These are phyloP conservation scores for Natator depressus DNA, from an alignment of 2,113 vertebrate genomes.

Conservation along the genomic window DNA sequence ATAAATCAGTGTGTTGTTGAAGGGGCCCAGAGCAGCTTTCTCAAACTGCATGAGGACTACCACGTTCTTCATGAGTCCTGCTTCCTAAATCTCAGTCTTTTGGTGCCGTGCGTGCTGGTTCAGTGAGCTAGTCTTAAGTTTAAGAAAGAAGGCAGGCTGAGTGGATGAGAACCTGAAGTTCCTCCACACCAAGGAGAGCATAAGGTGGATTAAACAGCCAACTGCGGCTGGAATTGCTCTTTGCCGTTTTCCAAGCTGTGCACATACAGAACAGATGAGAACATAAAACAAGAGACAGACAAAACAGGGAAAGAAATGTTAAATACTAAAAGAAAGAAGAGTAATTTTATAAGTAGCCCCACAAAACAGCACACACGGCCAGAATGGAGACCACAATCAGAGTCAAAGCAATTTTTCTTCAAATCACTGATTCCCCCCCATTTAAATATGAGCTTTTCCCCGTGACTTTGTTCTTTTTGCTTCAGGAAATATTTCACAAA, in stretches of 20 bases:
- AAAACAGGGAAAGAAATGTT: not conserved
- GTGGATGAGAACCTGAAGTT: not conserved
- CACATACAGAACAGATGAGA: not conserved
- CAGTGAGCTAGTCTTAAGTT: not conserved
- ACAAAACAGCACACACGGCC: too few species aligned
- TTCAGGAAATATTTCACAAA: too few species aligned
- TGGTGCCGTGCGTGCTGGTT: not conserved
- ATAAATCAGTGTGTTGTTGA: not conserved
- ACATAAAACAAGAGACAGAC: not conserved
- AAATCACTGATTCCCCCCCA: not conserved
- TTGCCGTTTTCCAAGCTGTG: not conserved
- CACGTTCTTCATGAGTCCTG: too few species aligned
- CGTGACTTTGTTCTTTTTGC: too few species aligned
- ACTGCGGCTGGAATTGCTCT: not conserved
- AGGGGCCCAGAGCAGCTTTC: not conserved
- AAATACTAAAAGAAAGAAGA: too few species aligned
- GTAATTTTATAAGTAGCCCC: too few species aligned
- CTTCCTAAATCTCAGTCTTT: not conserved
- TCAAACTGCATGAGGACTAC: too few species aligned
- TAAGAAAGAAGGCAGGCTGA: not conserved
- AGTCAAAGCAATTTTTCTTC: not conserved
- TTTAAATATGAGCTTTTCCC: too few species aligned
- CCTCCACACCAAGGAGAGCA: not conserved
- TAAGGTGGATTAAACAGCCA: not conserved
- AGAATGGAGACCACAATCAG: too few species aligned